Evolutionary conservation across 2,797 vertebrate genomes (phyloP), one percentile per base, ranked within the genome.

Genomic region (Chaetodon trifasciatus): DNA sequence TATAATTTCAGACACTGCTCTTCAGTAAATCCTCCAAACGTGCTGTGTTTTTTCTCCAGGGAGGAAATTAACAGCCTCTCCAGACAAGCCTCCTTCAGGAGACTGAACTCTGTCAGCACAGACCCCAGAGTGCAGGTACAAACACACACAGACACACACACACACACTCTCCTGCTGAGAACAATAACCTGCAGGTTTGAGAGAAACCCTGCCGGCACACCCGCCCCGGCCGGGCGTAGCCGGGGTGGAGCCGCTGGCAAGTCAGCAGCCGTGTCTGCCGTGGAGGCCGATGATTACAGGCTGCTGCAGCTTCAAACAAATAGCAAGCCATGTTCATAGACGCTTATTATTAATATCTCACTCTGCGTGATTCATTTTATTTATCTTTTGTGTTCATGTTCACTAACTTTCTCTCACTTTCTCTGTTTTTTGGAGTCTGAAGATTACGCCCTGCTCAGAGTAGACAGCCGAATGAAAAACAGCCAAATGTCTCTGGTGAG

Each of bases 51-150:
- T 60, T 40, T 52, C 21, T 4, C 50, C 85, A 97, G 96, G 62
- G 94, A 95, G 8, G 95, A 96, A 88, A 93, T 96, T 23, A 88
- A 87, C 76, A 94, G 76, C 39, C 84, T 97, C 19, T 96, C 96
- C 12, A 94, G 96, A 82, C 94, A 96, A 70, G 68, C 86, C 3
- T 97, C 96, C 13, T 83, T 95, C 74, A 94, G 95, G 68, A 94
- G 96, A 87, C 77, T 96, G 16, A 94, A 95, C 94, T 96, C 96
- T 8, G 62, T 93, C 15, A 94, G 91, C 88, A 89, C 92, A n/a
- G 95, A 96, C 70, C 92, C 91, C 57, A 90, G 94, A 85, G 67
- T 62, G 12, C 94, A 88, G 95, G 96, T 96, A 92, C 19, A 50
- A 16, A 89, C 68, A 66, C 61, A 63, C 66, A 79, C 55, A 80